These are phyloP conservation scores for Eulemur rufifrons DNA, from an alignment of 2,113 vertebrate genomes.

Conservation along the genomic window DNA sequence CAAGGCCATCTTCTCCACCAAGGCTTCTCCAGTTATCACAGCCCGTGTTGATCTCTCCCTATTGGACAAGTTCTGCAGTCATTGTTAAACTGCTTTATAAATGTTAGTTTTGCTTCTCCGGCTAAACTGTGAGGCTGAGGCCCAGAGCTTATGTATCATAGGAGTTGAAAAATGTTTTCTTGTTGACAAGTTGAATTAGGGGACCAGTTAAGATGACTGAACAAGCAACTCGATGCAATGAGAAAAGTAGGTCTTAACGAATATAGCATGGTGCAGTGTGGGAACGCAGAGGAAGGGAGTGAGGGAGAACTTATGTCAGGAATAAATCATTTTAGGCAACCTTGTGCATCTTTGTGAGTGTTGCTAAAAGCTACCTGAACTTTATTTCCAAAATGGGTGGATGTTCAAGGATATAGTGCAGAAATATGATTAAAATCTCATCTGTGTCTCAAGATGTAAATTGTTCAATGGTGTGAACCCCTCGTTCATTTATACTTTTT, in stretches of 20 bases:
- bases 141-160: not conserved
- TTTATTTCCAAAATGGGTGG: not conserved
- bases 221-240: not conserved
- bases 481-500: slow-evolving; percentile 2
- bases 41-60: not conserved
- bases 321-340: not conserved
- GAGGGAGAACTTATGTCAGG: not conserved
- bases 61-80: not conserved
- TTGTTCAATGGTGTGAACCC: not conserved
- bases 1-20: not conserved
- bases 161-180: slow-evolving; percentile 21
- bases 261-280: not conserved
- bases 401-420: not conserved
- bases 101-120: not conserved
- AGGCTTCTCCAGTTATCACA: not conserved
- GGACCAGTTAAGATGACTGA: not conserved
- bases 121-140: not conserved
- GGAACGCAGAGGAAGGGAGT: not conserved
- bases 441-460: not conserved
- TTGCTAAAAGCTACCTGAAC: not conserved
- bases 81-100: not conserved
- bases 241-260: not conserved
- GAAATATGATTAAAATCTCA: not conserved
- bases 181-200: not conserved
- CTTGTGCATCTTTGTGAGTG: not conserved